Base-by-base conservation (phyloP, 1,140 invertebrate genomes). In the Chymomyza costata region DNA sequence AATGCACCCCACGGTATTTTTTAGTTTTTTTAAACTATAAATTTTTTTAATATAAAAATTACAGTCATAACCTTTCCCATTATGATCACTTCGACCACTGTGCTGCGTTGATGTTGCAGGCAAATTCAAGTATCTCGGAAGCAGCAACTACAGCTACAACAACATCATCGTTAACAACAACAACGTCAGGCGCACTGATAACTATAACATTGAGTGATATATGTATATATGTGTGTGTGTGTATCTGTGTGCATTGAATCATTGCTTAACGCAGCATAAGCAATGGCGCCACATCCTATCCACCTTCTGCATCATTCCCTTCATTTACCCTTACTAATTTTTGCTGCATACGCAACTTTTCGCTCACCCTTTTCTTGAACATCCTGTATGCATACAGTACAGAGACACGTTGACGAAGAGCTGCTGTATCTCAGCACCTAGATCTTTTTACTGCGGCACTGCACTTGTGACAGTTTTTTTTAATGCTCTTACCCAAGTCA, bases 161-260 rank as follows among this genome's bases (percentile, higher is more conserved):
- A 48, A 21, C 44, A 51, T 28, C 46, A 50, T 47, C 41, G 51
- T 49, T 54, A 60, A 49, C 58, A 61, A 41, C 61, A 78, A 55
- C 70, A 71, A 78, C 70, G n/a, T n/a, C n/a, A n/a, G n/a, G n/a
- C 71, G 54, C 63, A 66, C 71, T 80, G 71, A 78, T 78, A 78
- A 80, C 73, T 66, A 78, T 78, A 78, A 71, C 73, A 71, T 57
- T 78, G 71, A 78, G 73, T 80, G 73, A 78, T 80, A 78, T 78
- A 80, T 44, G 25, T 43, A 15, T 30, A 13, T 50, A 44, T 50
- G 16, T 45, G 45, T 28, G 31, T 15, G 46, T 58, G 45, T 35
- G 48, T 34, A 18, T 50, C 25, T 55, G 51, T 40, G 39, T 40
- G 58, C 49, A 35, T 37, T 57, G 67, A 56, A 60, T 66, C 68